Conservation (phyloP, 2,888 invertebrate species). For the Tetropium fuscum region DNA sequence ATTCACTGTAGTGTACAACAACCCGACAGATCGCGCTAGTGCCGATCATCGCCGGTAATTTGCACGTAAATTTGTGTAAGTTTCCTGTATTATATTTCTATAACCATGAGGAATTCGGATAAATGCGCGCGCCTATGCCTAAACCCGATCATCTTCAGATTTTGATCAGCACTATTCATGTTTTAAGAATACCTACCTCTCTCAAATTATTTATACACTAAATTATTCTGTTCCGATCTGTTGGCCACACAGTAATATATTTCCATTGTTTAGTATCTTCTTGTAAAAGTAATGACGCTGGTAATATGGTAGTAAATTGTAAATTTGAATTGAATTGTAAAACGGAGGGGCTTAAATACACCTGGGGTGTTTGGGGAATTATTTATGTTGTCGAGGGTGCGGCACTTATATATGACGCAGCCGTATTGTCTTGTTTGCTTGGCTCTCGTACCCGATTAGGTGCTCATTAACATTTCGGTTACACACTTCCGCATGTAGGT, state of each 20-base stretch:
- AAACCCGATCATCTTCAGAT: not conserved
- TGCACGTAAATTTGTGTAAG: too few relatives aligned
- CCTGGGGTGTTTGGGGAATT: slow-evolving; percentile 16
- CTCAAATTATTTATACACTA: not conserved
- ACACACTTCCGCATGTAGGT: slow-evolving; percentile 4
- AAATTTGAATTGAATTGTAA: slow-evolving; percentile 25
- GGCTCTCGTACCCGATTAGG: slow-evolving; percentile 13
- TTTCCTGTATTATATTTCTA: too few relatives aligned
- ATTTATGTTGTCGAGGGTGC: slow-evolving; percentile 16
- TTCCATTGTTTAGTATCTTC: slow-evolving; percentile 17
- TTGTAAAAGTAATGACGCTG: slow-evolving; percentile 13
- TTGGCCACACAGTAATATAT: slow-evolving; percentile 1
- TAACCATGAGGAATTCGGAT: too few relatives aligned
- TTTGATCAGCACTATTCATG: not conserved
- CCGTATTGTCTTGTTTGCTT: not conserved
- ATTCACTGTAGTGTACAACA: too few relatives aligned
- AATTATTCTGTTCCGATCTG: slow-evolving; percentile 9
- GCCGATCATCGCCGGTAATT: too few relatives aligned
- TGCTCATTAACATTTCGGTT: slow-evolving; percentile 17
- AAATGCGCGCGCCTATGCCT: not conserved
- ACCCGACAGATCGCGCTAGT: too few relatives aligned
- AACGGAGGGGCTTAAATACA: slow-evolving; percentile 3
- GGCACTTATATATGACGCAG: not conserved
- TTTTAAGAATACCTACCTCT: not conserved
- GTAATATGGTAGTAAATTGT: slow-evolving; percentile 6